phyloP scores from a whole-genome alignment of 64 coral and sea anemone genomes.

The Stichodactyla mertensii region DNA sequence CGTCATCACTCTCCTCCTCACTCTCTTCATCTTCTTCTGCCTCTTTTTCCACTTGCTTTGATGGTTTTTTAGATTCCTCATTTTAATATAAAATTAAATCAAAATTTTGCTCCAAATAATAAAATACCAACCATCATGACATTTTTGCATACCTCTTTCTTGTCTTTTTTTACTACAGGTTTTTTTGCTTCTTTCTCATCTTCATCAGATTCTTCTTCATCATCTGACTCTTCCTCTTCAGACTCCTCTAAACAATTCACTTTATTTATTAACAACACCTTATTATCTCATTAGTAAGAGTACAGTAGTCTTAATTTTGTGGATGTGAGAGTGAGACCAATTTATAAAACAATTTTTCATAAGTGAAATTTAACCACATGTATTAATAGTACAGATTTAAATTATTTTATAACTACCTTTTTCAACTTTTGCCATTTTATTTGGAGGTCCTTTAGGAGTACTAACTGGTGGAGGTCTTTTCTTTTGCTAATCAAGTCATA shows the following conservation, averaged over 20 bases:
- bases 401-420: neutral
- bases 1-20: neutral
- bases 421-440: slow-evolving; percentile 43
- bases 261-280: too few species aligned
- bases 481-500: neutral
- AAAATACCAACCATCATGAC: neutral
- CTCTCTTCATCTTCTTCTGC: slow-evolving; percentile 17
- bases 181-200: slow-evolving; percentile 18
- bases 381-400: neutral
- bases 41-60: neutral
- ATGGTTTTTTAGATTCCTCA: neutral
- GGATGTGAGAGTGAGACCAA: too few species aligned
- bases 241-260: slow-evolving; percentile 11
- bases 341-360: too few species aligned
- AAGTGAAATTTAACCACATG: too few species aligned
- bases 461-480: slow-evolving; percentile 37
- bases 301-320: too few species aligned
- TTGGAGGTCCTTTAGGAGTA: slow-evolving; percentile 47
- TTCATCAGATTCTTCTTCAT: neutral
- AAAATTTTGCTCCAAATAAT: neutral
- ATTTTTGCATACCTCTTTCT: neutral
- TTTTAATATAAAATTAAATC: neutral
- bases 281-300: too few species aligned
- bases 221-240: slow-evolving; percentile 20
- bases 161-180: neutral